Evolutionary conservation across 2,113 vertebrate species (phyloP), one percentile per base, ranked within the genome.

Genomic region (Paramisgurnus dabryanus): DNA sequence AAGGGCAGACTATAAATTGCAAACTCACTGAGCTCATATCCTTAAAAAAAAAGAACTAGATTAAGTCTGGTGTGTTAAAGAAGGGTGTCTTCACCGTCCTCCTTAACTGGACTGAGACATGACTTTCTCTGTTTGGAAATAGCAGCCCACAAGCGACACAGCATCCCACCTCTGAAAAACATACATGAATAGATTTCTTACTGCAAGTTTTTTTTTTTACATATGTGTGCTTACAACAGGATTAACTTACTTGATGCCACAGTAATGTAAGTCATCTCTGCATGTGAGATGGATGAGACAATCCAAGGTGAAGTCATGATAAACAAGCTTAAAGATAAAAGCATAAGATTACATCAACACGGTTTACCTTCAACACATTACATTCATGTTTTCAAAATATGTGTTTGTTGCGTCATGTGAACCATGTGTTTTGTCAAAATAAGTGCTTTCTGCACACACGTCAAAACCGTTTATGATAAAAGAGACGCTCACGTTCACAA

Each of bases 221-320:
- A 60, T 43, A 8, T 4, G 18, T 22, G 18, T 68, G n/a, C 17
- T 66, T 41, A 15, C 18, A 7, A 63, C 6, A 43, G 17, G 39
- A 53, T 60, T 70, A 34, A 15, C 90, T 92, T 84, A 94, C 93
- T 87, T 92, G 88, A 96, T 91, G 57, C 83, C 86, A 47, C 91
- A 92, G 76, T 96, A 96, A 76, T 89, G 89, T 75, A 97, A 91
- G 83, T 98, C 96, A 1, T 98, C 95, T 66, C 87, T 91, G 64
- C 90, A 93, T 83, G 93, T 94, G 49, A 88, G 85, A 82, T 78
- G 77, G 81, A 96, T 89, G 72, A 98, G 90, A 84, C 87, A 84
- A n/a, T 89, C 90, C 86, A 97, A 90, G 70, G 93, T 95, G 91
- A 96, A 97, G 72, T 88, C 83, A 0, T 96, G 95, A 60, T 69